Conservation (phyloP, 1,140 invertebrate genomes). For the Paramacrobiotus metropolitanus region DNA sequence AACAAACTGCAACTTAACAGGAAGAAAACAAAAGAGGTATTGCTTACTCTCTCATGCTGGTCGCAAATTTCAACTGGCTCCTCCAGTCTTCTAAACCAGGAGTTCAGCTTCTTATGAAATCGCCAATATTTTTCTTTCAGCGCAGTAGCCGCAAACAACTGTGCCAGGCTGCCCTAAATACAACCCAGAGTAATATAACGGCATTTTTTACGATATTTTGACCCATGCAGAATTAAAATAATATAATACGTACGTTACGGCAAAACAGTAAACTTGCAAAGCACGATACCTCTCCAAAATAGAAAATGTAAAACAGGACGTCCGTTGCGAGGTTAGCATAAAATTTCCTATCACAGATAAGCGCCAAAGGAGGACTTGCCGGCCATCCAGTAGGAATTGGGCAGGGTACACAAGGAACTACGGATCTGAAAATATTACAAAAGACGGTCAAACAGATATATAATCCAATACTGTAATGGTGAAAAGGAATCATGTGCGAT, state of each 20-base stretch:
- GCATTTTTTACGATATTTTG: too few relatives aligned
- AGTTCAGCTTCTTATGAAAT: slow-evolving; percentile 99
- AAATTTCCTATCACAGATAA: slow-evolving; percentile 44
- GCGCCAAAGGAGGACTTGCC: slow-evolving; percentile 30
- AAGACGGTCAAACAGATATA: too few relatives aligned
- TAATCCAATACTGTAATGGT: too few relatives aligned
- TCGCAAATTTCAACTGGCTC: slow-evolving; percentile 99
- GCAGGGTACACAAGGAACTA: slow-evolving; percentile 71
- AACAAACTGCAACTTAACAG: slow-evolving; percentile 6
- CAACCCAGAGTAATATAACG: slow-evolving; percentile 2
- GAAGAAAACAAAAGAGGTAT: neutral
- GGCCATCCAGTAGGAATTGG: slow-evolving; percentile 75
- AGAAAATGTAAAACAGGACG: slow-evolving; percentile 98
- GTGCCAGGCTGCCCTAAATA: slow-evolving; percentile 64
- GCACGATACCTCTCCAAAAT: slow-evolving; percentile 76
- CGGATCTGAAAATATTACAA: too few relatives aligned
- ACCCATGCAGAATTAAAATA: too few relatives aligned
- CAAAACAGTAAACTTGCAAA: slow-evolving; percentile 7
- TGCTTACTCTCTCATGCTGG: slow-evolving; percentile 83
- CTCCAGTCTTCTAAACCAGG: slow-evolving; percentile 99
- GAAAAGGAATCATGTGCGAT: too few relatives aligned
- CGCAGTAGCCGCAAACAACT: slow-evolving; percentile 96
- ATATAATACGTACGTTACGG: too few relatives aligned
- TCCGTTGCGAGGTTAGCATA: slow-evolving; percentile 91
- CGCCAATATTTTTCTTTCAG: slow-evolving; percentile 99